These are phyloP conservation scores for Polyergus mexicanus DNA, from an alignment of 1,140 invertebrate genomes.

Conservation along the genomic window DNA sequence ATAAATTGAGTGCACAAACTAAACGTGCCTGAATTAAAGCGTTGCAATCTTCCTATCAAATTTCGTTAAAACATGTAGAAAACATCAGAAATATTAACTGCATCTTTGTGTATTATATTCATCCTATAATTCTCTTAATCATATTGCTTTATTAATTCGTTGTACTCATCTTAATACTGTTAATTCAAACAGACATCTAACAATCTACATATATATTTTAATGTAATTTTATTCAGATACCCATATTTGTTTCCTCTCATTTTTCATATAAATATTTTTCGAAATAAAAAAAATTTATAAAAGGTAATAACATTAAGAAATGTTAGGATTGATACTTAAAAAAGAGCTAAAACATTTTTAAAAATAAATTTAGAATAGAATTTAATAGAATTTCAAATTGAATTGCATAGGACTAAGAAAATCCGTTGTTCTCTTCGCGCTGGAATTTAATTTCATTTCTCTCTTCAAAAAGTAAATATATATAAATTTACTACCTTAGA, in stretches of 20 bases:
- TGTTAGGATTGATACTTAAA: background rate
- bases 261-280: background rate
- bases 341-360: background rate
- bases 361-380: background rate
- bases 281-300: background rate
- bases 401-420: background rate
- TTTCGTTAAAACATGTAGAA: constrained; percentile 41
- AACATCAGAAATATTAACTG: constrained; percentile 31
- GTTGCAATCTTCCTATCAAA: constrained; percentile 24
- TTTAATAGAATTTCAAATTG: background rate
- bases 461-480: background rate
- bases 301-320: background rate
- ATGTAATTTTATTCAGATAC: background rate
- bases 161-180: background rate
- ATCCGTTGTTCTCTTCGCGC: background rate
- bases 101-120: background rate
- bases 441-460: constrained; percentile 1
- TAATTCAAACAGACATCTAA: background rate
- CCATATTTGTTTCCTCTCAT: background rate
- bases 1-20: constrained; percentile 51
- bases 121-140: background rate
- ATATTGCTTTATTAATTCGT: background rate
- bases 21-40: constrained; percentile 46
- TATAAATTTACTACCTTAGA: constrained; percentile 40
- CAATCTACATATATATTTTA: background rate